Evolutionary conservation across 2,113 vertebrate genomes (phyloP).

Genomic region (Harpagus bidentatus): DNA sequence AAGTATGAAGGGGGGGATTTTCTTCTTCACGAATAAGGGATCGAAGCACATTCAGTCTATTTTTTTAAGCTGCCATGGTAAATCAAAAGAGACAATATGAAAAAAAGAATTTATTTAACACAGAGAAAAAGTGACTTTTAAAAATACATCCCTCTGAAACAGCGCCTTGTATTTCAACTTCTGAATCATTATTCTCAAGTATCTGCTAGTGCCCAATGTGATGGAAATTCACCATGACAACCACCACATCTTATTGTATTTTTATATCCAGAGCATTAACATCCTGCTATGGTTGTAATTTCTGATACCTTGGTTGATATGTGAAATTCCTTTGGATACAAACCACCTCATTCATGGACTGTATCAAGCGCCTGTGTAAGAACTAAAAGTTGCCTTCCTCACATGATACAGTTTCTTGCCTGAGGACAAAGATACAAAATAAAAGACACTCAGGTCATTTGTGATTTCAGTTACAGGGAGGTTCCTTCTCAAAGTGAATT

Average conservation of each 20-base stretch:
- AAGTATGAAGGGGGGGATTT: background rate
- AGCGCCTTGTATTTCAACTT: background rate
- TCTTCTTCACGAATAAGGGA: background rate
- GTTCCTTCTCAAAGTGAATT: background rate
- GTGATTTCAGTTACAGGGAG: background rate
- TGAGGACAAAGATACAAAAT: background rate
- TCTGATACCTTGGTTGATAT: background rate
- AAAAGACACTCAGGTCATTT: background rate
- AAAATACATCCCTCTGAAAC: background rate
- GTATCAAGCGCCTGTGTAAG: background rate
- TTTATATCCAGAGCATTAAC: background rate
- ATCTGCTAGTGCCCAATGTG: background rate
- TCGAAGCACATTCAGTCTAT: background rate
- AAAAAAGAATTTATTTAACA: background rate
- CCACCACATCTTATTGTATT: background rate
- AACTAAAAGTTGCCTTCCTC: background rate
- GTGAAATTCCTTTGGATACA: background rate
- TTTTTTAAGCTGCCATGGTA: background rate
- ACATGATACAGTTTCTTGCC: background rate
- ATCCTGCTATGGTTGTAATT: background rate
- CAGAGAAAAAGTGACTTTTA: background rate
- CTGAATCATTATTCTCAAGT: background rate
- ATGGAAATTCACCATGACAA: constrained; percentile 29
- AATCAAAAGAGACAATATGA: background rate
- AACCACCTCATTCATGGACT: background rate